Evolutionary conservation across 37 sponge, comb jelly and placozoan genomes (phyloP).

Genomic region (Halichondria panicea): DNA sequence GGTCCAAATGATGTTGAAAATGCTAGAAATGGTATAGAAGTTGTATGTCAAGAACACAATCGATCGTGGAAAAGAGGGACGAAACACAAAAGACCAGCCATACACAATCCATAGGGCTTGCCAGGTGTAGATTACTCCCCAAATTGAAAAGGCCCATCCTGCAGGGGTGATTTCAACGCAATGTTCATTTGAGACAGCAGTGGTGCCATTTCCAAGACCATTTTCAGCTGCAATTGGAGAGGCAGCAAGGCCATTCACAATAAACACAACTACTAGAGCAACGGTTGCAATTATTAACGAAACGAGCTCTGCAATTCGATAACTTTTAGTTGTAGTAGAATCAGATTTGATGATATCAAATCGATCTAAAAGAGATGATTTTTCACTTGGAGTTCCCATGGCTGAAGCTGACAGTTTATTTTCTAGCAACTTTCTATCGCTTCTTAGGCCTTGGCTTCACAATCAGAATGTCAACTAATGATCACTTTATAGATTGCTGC

Average conservation of each 20-base stretch:
- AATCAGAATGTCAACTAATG: too few species aligned
- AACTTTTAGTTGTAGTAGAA: too few species aligned
- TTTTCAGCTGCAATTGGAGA: background rate
- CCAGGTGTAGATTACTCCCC: conserved; percentile 69
- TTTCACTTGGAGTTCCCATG: too few species aligned
- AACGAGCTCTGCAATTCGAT: too few species aligned
- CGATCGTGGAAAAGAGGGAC: conserved; percentile 21
- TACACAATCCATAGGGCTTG: conserved; percentile 61
- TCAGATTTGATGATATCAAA: too few species aligned
- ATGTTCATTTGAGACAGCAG: conserved; percentile 23
- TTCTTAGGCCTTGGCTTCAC: too few species aligned
- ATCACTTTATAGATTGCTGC: too few species aligned
- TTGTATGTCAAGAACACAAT: conserved; percentile 17
- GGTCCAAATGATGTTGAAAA: conserved; percentile 52
- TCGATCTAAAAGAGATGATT: too few species aligned
- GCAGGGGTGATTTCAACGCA: conserved; percentile 43
- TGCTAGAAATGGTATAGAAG: conserved; percentile 6
- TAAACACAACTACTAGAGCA: background rate
- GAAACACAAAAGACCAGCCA: conserved; percentile 59
- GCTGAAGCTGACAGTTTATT: too few species aligned
- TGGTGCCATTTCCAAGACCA: conserved; percentile 15
- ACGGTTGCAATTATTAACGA: too few species aligned
- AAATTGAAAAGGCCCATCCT: conserved; percentile 63
- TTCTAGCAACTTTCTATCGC: too few species aligned
- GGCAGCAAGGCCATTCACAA: conserved; percentile 9